phyloP scores from a whole-genome alignment of 2,113 vertebrate genomes.

The Strix uralensis region DNA sequence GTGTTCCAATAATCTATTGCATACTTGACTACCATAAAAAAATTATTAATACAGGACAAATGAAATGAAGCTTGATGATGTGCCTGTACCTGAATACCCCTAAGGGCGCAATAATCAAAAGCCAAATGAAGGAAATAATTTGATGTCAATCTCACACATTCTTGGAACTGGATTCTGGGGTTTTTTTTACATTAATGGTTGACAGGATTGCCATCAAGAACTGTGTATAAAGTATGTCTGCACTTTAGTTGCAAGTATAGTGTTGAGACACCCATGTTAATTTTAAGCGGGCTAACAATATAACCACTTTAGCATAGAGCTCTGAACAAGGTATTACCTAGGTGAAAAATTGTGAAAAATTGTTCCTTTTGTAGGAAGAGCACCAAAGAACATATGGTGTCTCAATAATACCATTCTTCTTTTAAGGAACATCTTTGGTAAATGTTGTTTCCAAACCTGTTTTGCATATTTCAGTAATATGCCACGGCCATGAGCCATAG shows the following conservation, averaged over 20 bases:
- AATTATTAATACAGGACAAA: constrained; percentile 47
- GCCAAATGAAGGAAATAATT: constrained; percentile 45
- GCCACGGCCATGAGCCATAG: neutral
- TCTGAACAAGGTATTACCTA: neutral
- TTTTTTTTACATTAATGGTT: neutral
- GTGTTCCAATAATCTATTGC: neutral
- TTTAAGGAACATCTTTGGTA: neutral
- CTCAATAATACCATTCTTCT: neutral
- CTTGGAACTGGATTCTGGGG: constrained; percentile 8
- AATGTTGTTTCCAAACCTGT: neutral
- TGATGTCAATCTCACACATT: constrained; percentile 47
- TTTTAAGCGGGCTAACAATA: neutral
- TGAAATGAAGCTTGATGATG: constrained; percentile 13
- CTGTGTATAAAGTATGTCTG: neutral
- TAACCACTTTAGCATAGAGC: neutral
- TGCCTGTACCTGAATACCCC: constrained; percentile 57
- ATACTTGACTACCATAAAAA: constrained; percentile 26
- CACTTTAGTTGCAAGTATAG: neutral
- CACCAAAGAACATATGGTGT: neutral
- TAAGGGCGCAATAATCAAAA: constrained; percentile 20
- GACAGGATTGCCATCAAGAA: constrained; percentile 19
- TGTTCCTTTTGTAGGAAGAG: neutral
- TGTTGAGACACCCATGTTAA: neutral
- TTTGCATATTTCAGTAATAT: neutral
- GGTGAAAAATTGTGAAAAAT: neutral